These are phyloP conservation scores for Antheraea mylitta DNA, from an alignment of 1,140 invertebrate species.

Conservation along the genomic window DNA sequence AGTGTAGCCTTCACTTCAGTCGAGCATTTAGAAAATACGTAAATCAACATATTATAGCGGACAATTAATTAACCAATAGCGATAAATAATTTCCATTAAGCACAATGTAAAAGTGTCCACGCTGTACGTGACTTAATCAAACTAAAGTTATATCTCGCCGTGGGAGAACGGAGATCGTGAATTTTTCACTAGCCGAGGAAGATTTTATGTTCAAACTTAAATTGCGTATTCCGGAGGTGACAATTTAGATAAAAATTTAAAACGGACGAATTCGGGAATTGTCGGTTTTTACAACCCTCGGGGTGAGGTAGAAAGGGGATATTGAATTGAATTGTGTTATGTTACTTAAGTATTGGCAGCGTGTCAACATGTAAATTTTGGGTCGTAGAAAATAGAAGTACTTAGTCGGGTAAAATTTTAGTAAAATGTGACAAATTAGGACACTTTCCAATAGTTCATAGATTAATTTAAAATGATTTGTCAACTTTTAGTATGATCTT, in stretches of 20 bases:
- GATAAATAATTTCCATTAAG: constrained; percentile 9
- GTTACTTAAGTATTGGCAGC: background rate
- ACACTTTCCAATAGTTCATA: too few species aligned
- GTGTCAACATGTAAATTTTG: background rate
- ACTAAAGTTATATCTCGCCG: constrained; percentile 50
- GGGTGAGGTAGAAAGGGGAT: background rate
- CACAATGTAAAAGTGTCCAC: constrained; percentile 12
- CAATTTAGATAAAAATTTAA: constrained; percentile 59
- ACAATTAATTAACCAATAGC: background rate
- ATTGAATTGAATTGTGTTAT: constrained; percentile 3
- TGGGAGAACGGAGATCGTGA: constrained; percentile 44
- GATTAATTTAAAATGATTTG: too few species aligned
- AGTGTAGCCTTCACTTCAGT: too few species aligned
- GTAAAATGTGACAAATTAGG: too few species aligned
- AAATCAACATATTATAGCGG: too few species aligned
- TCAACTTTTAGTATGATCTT: too few species aligned
- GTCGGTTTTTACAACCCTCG: constrained; percentile 12
- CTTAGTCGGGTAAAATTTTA: too few species aligned
- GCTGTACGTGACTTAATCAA: constrained; percentile 60
- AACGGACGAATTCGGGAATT: constrained; percentile 24
- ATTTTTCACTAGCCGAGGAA: constrained; percentile 51
- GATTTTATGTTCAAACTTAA: constrained; percentile 70
- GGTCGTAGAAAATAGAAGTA: background rate
- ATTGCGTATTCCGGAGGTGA: constrained; percentile 55
- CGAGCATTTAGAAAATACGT: too few species aligned